Base-by-base conservation (phyloP, 2,888 invertebrate species). In the Hyles lineata region DNA sequence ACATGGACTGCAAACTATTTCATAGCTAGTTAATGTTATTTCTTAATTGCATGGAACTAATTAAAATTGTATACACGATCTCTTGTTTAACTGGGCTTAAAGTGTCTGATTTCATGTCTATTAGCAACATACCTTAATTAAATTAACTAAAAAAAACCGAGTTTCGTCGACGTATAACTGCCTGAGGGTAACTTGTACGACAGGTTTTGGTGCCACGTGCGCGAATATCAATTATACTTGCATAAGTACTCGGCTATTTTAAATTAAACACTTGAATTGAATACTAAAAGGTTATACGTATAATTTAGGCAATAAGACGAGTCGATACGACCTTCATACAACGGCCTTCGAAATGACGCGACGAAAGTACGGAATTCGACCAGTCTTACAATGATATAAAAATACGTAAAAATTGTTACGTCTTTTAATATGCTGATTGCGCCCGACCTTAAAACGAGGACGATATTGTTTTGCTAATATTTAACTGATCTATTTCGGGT, bases 201-300 rank as follows among this genome's bases (percentile, higher is more conserved):
- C 71, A 23, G 71, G 71, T 71, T 71, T 19, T 43, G 6, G 43
- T 25, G 35, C 58, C 60, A 71, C 71, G 71, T 71, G 67, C 50
- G 50, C 43, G 67, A 67, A 67, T 67, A 67, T 25, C 50, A 67
- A 50, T 50, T 50, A 43, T 35, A 67, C 50, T 50, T 67, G 50
- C 15, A 63, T 67, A 43, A 67, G 63, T 67, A 67, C 67, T 32
- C 29, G 32, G 67, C 43, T 67, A 50, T 67, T 67, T 50, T 50
- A 25, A n/a, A 50, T 50, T 50, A 50, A 62, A 25, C 17, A 50
- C 67, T 25, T 63, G 63, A 63, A 63, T 43, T 15, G 67, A 67
- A 67, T 67, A 50, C 23, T 67, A 50, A 67, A 67, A 23, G 43
- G 15, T 35, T 67, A 67, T 67, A 23, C 17, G 67, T 17, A 67